phyloP scores from a whole-genome alignment of 1,140 invertebrate species.

The Drosophila pseudoobscura region DNA sequence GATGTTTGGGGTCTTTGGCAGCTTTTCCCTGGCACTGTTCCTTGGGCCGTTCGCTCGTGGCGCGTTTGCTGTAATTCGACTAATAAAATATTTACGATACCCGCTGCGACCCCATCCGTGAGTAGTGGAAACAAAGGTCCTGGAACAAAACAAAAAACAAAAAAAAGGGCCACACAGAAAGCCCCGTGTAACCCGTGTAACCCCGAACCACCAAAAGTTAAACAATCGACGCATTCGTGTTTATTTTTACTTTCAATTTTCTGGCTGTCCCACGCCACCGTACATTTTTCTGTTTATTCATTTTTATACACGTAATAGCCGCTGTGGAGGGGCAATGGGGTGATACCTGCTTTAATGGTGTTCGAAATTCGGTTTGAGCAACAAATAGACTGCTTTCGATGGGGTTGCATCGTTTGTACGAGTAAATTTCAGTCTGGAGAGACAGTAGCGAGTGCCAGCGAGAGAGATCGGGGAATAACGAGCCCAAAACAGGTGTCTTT shows the following conservation, averaged over 20 bases:
- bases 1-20: conserved; percentile 49
- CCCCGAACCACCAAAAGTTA: conserved; percentile 7
- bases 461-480: too few species aligned
- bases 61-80: conserved; percentile 54
- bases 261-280: background rate
- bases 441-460: too few species aligned
- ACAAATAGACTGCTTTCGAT: too few species aligned
- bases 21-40: conserved; percentile 13
- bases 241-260: conserved; percentile 67
- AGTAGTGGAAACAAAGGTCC: conserved; percentile 29
- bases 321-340: too few species aligned
- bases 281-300: conserved; percentile 27
- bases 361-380: too few species aligned
- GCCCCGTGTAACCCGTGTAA: too few species aligned
- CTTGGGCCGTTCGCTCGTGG: conserved; percentile 18
- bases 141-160: background rate
- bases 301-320: conserved; percentile 14
- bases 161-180: background rate
- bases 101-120: conserved; percentile 17
- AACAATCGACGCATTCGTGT: conserved; percentile 58
- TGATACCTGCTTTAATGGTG: too few species aligned
- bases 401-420: too few species aligned
- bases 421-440: too few species aligned
- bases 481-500: too few species aligned
- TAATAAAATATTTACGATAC: conserved; percentile 65